Percentiles rank a stretch among this genome's conserved stretches.
These are phyloP conservation scores for Sylvietta virens DNA, from an alignment of 2,113 vertebrate genomes.

Conservation along the genomic window DNA sequence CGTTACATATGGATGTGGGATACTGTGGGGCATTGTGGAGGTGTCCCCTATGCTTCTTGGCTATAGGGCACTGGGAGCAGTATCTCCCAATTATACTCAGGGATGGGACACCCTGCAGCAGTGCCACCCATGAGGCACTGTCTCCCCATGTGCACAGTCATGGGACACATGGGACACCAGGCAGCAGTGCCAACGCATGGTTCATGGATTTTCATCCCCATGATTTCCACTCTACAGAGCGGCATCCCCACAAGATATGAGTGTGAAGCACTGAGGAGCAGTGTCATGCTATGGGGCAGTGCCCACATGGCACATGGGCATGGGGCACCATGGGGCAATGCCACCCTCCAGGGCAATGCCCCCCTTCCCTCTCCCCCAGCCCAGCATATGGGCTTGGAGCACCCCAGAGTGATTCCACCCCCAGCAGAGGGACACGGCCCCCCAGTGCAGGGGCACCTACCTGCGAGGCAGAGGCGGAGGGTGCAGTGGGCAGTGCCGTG, in stretches of 20 bases:
- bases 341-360: background rate
- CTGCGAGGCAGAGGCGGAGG: slow-evolving; percentile 82
- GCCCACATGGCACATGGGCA: background rate
- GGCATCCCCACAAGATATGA: accelerated
- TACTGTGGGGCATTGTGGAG: background rate
- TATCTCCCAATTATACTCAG: background rate
- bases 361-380: accelerated
- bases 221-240: background rate
- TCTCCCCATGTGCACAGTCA: background rate
- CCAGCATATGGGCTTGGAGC: background rate
- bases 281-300: background rate
- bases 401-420: background rate
- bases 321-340: background rate
- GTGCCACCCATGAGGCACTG: background rate
- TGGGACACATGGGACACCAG: background rate
- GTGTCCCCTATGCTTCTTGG: background rate
- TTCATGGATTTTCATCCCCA: background rate
- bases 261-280: background rate
- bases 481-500: slow-evolving; percentile 82
- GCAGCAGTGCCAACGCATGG: background rate
- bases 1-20: background rate
- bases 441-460: slow-evolving; percentile 43
- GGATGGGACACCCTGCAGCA: background rate
- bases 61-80: background rate
- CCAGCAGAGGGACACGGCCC: background rate